These are phyloP conservation scores for Globodera rostochiensis DNA, from an alignment of 1,140 invertebrate genomes.

Conservation along the genomic window DNA sequence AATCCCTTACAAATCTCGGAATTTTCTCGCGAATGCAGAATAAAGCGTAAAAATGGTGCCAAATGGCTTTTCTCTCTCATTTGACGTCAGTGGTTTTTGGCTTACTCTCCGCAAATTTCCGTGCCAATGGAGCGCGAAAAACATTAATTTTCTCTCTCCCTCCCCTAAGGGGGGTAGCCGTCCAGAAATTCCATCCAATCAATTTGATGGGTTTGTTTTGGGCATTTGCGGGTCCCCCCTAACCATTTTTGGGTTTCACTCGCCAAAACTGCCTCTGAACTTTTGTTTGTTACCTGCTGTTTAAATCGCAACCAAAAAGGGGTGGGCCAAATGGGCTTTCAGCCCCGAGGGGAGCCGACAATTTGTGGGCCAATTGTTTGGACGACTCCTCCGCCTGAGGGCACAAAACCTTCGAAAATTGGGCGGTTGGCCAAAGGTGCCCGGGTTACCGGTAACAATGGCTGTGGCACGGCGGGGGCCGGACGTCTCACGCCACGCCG, in stretches of 20 bases:
- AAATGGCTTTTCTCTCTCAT: too few relatives aligned
- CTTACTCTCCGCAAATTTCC: too few relatives aligned
- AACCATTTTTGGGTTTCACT: not conserved
- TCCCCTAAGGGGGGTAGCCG: too few relatives aligned
- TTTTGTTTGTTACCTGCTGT: not conserved
- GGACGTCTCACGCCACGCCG: constrained; percentile 3
- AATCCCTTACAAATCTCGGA: too few relatives aligned
- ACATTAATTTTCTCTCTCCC: too few relatives aligned
- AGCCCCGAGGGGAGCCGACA: not conserved
- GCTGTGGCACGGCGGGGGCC: not conserved
- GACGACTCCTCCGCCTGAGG: constrained; percentile 8
- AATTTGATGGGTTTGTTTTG: too few relatives aligned
- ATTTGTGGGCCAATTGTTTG: not conserved
- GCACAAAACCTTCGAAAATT: not conserved
- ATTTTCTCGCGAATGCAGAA: too few relatives aligned
- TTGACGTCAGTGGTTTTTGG: too few relatives aligned
- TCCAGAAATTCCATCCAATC: too few relatives aligned
- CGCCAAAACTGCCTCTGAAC: not conserved
- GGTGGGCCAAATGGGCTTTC: not conserved
- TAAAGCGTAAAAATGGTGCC: too few relatives aligned
- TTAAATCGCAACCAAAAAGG: constrained; percentile 1
- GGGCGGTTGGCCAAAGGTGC: not conserved
- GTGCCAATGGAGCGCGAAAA: too few relatives aligned
- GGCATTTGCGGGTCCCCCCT: too few relatives aligned
- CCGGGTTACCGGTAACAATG: not conserved